phyloP scores from a whole-genome alignment of 2,113 vertebrate species.

The Electrona antarctica region DNA sequence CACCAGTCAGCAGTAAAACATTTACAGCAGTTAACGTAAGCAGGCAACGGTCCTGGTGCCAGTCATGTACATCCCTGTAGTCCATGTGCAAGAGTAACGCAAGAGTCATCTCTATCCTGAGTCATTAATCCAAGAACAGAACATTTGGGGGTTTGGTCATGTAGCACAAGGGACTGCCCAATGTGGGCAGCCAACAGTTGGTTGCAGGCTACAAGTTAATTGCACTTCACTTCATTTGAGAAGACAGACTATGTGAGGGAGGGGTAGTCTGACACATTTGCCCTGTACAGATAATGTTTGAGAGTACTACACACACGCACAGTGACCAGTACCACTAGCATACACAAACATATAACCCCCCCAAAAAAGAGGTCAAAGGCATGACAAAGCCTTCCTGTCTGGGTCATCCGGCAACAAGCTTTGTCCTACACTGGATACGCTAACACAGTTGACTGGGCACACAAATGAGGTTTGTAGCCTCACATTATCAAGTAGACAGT shows the following conservation, averaged over 20 bases:
- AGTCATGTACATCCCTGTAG: too few relatives aligned
- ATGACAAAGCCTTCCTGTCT: slow-evolving; percentile 62
- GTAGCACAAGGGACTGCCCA: too few relatives aligned
- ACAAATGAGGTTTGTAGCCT: slow-evolving; percentile 63
- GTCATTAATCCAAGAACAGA: too few relatives aligned
- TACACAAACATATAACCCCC: slow-evolving; percentile 10
- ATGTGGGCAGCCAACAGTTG: slow-evolving; percentile 2
- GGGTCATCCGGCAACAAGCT: slow-evolving; percentile 51
- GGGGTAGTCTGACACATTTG: slow-evolving; percentile 19
- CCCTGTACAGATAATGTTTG: slow-evolving; percentile 17
- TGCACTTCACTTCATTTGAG: slow-evolving; percentile 46
- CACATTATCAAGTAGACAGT: slow-evolving; percentile 55
- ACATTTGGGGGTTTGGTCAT: too few relatives aligned
- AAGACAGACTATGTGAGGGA: slow-evolving; percentile 22
- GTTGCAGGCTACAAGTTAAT: slow-evolving; percentile 40
- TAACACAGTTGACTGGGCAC: slow-evolving; percentile 58
- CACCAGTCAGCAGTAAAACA: too few relatives aligned
- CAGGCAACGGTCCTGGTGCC: too few relatives aligned
- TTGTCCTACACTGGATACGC: slow-evolving; percentile 55
- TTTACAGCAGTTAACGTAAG: too few relatives aligned
- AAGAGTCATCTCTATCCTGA: too few relatives aligned
- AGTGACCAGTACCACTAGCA: slow-evolving; percentile 29
- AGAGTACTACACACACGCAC: slow-evolving; percentile 18
- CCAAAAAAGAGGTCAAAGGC: slow-evolving; percentile 35
- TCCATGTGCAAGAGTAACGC: too few relatives aligned